Conservation (phyloP, 1,140 invertebrate genomes). For the Megathymus violae region DNA sequence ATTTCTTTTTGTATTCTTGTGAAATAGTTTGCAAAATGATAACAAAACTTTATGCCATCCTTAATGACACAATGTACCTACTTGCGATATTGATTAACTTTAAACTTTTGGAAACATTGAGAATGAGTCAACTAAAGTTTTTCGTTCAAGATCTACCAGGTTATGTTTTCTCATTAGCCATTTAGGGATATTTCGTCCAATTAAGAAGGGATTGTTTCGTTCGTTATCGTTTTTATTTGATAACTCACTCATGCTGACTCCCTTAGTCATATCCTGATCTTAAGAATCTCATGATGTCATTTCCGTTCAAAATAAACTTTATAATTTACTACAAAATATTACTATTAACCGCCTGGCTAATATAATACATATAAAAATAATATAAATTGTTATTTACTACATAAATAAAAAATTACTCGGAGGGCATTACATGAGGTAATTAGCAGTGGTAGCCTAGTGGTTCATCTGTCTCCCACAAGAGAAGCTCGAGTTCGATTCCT, state of each 20-base stretch:
- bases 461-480: too few species aligned
- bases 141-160: background rate
- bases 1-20: too few species aligned
- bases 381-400: too few species aligned
- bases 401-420: too few species aligned
- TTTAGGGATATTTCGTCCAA: slow-evolving; percentile 62
- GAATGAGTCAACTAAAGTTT: slow-evolving; percentile 7
- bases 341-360: too few species aligned
- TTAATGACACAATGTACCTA: background rate
- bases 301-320: background rate
- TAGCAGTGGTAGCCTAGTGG: too few species aligned
- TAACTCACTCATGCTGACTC: background rate
- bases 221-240: background rate
- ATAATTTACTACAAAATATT: too few species aligned
- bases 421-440: too few species aligned
- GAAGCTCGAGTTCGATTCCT: too few species aligned
- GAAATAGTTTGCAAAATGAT: too few species aligned
- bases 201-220: slow-evolving; percentile 41
- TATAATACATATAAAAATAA: too few species aligned
- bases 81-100: background rate
- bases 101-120: background rate
- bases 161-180: slow-evolving; percentile 23
- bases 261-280: slow-evolving; percentile 5
- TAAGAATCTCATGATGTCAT: background rate
- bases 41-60: too few species aligned